These are phyloP conservation scores for Melanocharis versteri DNA, from an alignment of 2,113 vertebrate genomes.

Conservation along the genomic window DNA sequence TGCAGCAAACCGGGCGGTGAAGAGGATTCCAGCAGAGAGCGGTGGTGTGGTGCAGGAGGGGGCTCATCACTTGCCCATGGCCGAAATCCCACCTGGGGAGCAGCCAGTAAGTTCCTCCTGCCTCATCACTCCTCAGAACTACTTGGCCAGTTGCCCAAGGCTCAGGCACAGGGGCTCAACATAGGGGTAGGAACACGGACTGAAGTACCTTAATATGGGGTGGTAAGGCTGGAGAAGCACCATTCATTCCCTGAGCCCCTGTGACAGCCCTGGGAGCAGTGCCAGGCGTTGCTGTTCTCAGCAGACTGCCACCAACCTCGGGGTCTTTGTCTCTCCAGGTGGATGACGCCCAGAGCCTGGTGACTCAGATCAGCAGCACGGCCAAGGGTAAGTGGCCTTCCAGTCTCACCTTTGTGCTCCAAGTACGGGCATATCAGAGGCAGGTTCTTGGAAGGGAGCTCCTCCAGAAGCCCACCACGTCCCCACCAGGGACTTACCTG, in stretches of 20 bases:
- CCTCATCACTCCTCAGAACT: accelerated
- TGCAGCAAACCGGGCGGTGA: not conserved
- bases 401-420: not conserved
- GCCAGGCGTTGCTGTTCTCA: not conserved
- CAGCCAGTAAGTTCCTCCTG: not conserved
- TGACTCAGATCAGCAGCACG: not conserved
- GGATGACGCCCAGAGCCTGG: constrained; percentile 9
- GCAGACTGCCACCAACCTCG: not conserved
- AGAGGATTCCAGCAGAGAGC: not conserved
- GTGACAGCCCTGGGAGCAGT: not conserved
- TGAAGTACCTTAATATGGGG: accelerated
- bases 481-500: not conserved
- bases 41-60: not conserved
- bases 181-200: accelerated
- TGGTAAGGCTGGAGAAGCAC: not conserved
- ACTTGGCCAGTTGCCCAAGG: accelerated
- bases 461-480: not conserved
- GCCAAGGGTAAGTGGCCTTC: constrained; percentile 1
- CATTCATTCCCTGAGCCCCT: not conserved
- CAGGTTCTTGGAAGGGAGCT: not conserved
- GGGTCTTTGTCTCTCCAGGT: constrained; percentile 12
- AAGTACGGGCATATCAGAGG: not conserved
- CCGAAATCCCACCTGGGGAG: not conserved
- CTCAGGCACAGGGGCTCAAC: accelerated
- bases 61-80: accelerated